These are phyloP conservation scores for Asobara japonica DNA, from an alignment of 1,140 invertebrate genomes.

Conservation along the genomic window DNA sequence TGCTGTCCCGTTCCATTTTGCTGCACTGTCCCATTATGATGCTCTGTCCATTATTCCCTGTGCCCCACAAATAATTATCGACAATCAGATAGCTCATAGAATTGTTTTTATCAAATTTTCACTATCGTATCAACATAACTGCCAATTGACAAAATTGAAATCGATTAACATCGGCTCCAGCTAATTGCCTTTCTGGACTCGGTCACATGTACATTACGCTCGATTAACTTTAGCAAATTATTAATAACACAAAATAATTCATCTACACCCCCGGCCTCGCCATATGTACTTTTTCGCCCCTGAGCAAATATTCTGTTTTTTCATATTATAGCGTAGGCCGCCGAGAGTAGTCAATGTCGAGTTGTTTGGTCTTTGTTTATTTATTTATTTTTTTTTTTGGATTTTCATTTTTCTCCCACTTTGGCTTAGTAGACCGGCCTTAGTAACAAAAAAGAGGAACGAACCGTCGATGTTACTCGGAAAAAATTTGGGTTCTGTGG, in stretches of 20 bases:
- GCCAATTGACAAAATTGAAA: too few relatives aligned
- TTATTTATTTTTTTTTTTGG: constrained; percentile 13
- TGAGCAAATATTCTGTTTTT: constrained; percentile 11
- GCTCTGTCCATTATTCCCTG: too few relatives aligned
- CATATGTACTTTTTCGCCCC: constrained; percentile 4
- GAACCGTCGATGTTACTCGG: neutral
- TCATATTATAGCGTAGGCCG: constrained; percentile 34
- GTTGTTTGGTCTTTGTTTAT: constrained; percentile 27
- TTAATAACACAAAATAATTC: constrained; percentile 16
- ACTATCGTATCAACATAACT: too few relatives aligned
- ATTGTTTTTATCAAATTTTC: too few relatives aligned
- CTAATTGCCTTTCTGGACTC: neutral
- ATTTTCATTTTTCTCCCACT: constrained; percentile 10
- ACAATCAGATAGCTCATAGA: too few relatives aligned
- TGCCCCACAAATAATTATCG: too few relatives aligned
- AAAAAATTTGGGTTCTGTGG: too few relatives aligned
- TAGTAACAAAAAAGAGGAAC: constrained; percentile 37
- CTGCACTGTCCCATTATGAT: too few relatives aligned
- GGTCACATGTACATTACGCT: neutral
- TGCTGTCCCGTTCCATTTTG: too few relatives aligned
- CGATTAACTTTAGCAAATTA: neutral
- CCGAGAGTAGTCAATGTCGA: constrained; percentile 36
- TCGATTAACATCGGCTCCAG: too few relatives aligned
- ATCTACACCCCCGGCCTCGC: constrained; percentile 17
- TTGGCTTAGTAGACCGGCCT: constrained; percentile 35